Percentiles rank a stretch among this genome's conserved stretches.
These are phyloP conservation scores for Aptenodytes patagonicus DNA, from an alignment of 2,113 vertebrate genomes.

Conservation along the genomic window DNA sequence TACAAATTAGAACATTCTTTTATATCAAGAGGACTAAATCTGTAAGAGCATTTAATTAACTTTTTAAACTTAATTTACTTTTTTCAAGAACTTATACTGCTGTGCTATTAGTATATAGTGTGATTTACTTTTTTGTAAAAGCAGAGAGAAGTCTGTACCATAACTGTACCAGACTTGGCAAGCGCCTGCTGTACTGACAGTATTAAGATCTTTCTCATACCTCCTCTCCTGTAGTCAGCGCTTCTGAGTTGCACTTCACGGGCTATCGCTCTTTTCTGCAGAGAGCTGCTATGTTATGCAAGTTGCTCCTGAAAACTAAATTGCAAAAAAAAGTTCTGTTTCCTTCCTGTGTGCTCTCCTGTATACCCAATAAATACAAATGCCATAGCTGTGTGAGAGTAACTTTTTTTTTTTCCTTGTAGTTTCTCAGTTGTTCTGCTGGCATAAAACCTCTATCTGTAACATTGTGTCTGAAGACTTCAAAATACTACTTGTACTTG, in stretches of 20 bases:
- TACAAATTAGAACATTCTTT: not conserved
- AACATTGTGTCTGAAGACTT: not conserved
- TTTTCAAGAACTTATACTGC: not conserved
- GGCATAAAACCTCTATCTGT: not conserved
- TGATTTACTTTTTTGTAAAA: not conserved
- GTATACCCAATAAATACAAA: not conserved
- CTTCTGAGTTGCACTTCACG: not conserved
- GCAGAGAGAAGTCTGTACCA: not conserved
- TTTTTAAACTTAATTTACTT: not conserved
- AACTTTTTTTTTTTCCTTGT: not conserved
- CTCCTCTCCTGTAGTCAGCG: not conserved
- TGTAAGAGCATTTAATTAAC: not conserved
- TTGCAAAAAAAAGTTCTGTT: not conserved
- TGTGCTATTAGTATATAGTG: not conserved
- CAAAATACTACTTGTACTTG: not conserved
- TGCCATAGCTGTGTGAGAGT: accelerated
- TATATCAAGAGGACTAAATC: not conserved
- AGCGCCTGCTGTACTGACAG: not conserved
- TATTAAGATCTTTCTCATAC: not conserved
- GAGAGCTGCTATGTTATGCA: not conserved
- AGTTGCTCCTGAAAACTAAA: not conserved
- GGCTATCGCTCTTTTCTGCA: not conserved
- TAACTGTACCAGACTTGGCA: not conserved
- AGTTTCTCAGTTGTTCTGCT: not conserved
- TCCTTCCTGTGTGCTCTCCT: not conserved